Base-by-base conservation (phyloP, 2,113 vertebrate species). In the Gadus chalcogrammus region DNA sequence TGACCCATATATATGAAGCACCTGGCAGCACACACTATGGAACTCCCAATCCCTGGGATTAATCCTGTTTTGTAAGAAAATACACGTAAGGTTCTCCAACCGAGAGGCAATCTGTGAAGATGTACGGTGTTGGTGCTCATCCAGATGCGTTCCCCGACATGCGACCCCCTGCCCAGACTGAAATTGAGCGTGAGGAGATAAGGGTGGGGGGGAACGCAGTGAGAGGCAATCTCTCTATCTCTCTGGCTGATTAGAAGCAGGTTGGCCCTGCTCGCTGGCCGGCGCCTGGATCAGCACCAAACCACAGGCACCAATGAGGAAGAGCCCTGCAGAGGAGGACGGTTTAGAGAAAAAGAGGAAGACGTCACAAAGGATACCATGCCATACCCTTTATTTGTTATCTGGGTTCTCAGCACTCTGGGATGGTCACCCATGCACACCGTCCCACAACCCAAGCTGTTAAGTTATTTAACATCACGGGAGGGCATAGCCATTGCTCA, bases 101-200 rank as follows among this genome's bases (percentile, higher is more conserved):
- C 4, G 7, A 13, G 12, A 11, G 7, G 42, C 42, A 18, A 65
- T 79, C 35, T 59, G 48, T 68, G 42, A 24, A 0, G 13, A 24
- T 70, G 78, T 78, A 74, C 42, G 63, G 48, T 62, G 61, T 52
- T 4, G 11, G 0, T 71, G 64, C 66, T 76, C 28, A 72, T 79
- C 81, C 73, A 81, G 83, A 77, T 70, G 67, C 63, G 60, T 52
- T 48, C 42, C 42, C 15, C 15, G 2, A 77, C 65, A 78, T 80
- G 68, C 81, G 75, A 85, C 88, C 85, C 78, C 65, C 42, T 13
- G 42, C 15, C 67, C 65, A 61, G 28, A 18, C 66, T 70, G 70
- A 80, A 88, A 85, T 82, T 85, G 82, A 87, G 78, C 75, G 70
- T 79, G 77, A 35, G 56, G 75, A 83, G 86, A 88, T 88, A 83